Evolutionary conservation across 2,888 invertebrate genomes (phyloP).

Genomic region (Hololepta plana): DNA sequence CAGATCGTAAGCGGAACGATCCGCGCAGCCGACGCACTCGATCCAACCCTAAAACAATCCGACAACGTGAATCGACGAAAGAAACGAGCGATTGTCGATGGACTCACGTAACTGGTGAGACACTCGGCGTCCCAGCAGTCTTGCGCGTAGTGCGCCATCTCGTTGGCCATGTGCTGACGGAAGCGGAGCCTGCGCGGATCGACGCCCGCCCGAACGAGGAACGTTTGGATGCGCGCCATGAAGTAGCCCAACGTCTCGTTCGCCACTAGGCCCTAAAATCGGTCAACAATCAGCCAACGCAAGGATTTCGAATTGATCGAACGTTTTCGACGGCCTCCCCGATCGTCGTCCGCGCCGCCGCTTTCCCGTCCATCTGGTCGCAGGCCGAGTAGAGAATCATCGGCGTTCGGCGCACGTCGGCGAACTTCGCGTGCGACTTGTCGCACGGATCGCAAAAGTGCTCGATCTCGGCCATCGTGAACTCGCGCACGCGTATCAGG

Average conservation of each 20-base stretch:
- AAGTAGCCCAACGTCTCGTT: slow-evolving; percentile 98
- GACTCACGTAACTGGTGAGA: slow-evolving; percentile 74
- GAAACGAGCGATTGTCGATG: background rate
- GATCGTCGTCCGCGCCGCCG: slow-evolving; percentile 58
- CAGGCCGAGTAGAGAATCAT: slow-evolving; percentile 85
- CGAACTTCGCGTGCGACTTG: slow-evolving; percentile 85
- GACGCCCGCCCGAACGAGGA: slow-evolving; percentile 75
- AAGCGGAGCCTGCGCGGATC: slow-evolving; percentile 75
- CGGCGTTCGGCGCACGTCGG: slow-evolving; percentile 49
- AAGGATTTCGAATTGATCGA: slow-evolving; percentile 10
- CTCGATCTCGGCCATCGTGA: slow-evolving; percentile 99
- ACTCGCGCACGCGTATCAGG: slow-evolving; percentile 87
- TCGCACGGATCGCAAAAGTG: slow-evolving; percentile 90
- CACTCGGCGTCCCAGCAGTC: slow-evolving; percentile 99
- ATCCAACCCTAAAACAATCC: slow-evolving; percentile 67
- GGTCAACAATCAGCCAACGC: slow-evolving; percentile 6
- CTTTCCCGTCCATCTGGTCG: slow-evolving; percentile 93
- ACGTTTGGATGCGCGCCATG: slow-evolving; percentile 87
- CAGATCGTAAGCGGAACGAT: slow-evolving; percentile 93
- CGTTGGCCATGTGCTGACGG: slow-evolving; percentile 96
- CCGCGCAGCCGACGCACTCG: slow-evolving; percentile 98
- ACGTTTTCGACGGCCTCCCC: slow-evolving; percentile 72
- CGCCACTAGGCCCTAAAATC: slow-evolving; percentile 57
- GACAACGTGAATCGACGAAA: slow-evolving; percentile 1
- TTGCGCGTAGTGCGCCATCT: slow-evolving; percentile 99